phyloP scores from a whole-genome alignment of 2,113 vertebrate species.

The Morone chrysops region DNA sequence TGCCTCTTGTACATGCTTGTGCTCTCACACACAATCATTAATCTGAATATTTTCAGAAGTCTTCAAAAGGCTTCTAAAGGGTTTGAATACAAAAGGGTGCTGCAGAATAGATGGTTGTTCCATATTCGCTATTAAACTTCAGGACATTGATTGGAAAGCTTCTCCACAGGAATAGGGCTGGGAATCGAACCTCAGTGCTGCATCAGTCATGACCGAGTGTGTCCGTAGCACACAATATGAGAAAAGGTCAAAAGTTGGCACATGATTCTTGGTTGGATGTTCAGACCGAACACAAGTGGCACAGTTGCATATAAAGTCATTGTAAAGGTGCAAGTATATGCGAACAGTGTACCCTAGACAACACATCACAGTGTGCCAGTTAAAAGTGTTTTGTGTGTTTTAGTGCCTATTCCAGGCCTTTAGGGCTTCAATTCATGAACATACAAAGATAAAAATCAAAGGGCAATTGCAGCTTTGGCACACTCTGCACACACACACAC shows the following conservation, averaged over 20 bases:
- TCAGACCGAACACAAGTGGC: too few species aligned
- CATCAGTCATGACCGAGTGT: not conserved
- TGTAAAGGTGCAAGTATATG: too few species aligned
- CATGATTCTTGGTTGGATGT: not conserved
- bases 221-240: not conserved
- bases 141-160: not conserved
- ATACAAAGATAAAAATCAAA: too few species aligned
- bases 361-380: too few species aligned
- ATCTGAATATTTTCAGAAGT: conserved; percentile 34
- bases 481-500: too few species aligned
- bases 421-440: too few species aligned
- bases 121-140: not conserved
- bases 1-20: conserved; percentile 50
- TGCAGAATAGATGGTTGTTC: not conserved
- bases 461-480: too few species aligned
- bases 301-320: too few species aligned
- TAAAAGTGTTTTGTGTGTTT: too few species aligned
- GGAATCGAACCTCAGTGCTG: not conserved
- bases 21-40: conserved; percentile 44
- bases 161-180: not conserved
- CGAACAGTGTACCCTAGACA: too few species aligned
- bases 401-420: too few species aligned
- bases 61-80: conserved; percentile 33
- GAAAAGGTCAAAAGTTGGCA: not conserved
- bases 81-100: not conserved